phyloP scores from a whole-genome alignment of 2,113 vertebrate genomes.

The Falco punctatus region DNA sequence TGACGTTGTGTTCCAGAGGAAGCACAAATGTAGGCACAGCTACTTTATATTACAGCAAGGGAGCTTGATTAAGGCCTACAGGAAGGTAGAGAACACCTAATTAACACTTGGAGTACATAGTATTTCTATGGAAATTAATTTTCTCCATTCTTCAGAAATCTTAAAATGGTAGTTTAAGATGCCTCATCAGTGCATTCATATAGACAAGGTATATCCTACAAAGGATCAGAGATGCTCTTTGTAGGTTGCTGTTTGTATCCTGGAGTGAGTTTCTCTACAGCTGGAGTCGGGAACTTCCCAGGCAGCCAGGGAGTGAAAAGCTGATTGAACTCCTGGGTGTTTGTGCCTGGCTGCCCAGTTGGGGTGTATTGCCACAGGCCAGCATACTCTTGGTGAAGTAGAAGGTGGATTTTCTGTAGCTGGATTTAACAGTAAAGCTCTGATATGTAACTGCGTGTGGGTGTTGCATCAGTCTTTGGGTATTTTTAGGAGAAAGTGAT shows the following conservation, averaged over 20 bases:
- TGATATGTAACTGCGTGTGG: accelerated
- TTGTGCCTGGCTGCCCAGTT: neutral
- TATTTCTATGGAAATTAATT: neutral
- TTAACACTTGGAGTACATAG: neutral
- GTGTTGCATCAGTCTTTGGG: conserved; percentile 17
- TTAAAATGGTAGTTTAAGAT: neutral
- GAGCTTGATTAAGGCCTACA: neutral
- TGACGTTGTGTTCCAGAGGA: neutral
- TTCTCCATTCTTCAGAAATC: neutral
- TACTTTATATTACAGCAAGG: neutral
- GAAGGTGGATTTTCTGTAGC: neutral
- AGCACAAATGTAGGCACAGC: neutral
- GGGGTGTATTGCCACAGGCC: accelerated
- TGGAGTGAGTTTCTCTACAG: neutral
- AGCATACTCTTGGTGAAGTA: accelerated
- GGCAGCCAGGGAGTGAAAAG: neutral
- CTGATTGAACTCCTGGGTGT: neutral
- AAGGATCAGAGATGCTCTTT: neutral
- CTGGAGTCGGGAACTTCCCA: neutral
- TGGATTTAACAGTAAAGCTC: neutral
- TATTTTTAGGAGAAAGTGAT: neutral
- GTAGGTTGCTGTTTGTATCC: neutral
- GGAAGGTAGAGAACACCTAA: neutral
- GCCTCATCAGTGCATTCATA: neutral
- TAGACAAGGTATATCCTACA: neutral